These are phyloP conservation scores for Synaphobranchus kaupii DNA, from an alignment of 2,797 vertebrate species.

Conservation along the genomic window DNA sequence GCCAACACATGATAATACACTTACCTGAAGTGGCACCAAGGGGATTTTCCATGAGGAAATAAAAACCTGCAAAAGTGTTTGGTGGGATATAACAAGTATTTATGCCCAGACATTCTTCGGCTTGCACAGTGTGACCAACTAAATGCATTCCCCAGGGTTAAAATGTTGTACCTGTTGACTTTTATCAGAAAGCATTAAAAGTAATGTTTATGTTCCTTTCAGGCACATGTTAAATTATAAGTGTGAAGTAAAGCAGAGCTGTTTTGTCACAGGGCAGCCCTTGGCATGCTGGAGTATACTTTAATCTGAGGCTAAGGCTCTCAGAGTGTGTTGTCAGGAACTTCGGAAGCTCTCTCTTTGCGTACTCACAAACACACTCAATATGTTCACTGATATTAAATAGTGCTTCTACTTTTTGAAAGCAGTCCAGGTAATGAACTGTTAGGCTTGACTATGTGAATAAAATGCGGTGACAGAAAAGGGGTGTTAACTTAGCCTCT, in stretches of 20 bases:
- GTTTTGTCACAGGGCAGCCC: background rate
- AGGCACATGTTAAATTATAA: background rate
- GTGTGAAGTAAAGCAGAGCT: background rate
- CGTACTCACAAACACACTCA: background rate
- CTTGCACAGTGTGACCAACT: background rate
- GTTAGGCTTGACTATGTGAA: conserved; percentile 57
- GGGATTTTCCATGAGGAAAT: background rate
- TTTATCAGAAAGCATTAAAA: background rate
- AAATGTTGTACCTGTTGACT: background rate
- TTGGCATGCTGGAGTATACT: background rate
- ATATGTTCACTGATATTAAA: background rate
- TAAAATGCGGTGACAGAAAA: conserved; percentile 65
- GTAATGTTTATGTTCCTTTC: background rate
- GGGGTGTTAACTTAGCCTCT: conserved; percentile 62
- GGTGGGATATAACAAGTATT: background rate
- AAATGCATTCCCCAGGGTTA: background rate
- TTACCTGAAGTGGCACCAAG: background rate
- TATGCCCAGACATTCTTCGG: background rate
- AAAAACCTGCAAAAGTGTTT: background rate
- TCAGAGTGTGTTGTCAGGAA: background rate
- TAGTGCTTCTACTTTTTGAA: conserved; percentile 44
- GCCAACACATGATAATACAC: background rate
- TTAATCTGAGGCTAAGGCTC: background rate
- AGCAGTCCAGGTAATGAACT: conserved; percentile 66
- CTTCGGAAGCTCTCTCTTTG: background rate